Percentiles rank a stretch among this genome's conserved stretches.
Evolutionary conservation across 2,888 invertebrate species (phyloP).

Genomic region (Troides oblongomaculatus): DNA sequence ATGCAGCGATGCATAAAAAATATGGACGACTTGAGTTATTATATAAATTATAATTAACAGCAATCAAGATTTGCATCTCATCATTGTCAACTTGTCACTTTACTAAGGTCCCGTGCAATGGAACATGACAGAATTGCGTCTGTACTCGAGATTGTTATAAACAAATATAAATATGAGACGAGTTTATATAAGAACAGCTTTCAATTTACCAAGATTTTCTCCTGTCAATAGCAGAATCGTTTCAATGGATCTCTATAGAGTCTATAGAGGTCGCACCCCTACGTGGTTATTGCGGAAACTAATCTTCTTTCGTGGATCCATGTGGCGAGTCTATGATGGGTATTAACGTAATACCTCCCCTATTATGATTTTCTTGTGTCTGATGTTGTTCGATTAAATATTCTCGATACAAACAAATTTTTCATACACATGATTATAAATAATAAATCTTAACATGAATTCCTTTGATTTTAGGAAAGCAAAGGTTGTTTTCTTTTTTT

Average conservation of each 20-base stretch:
- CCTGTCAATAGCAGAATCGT: slow-evolving; percentile 30
- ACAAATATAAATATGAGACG: slow-evolving; percentile 15
- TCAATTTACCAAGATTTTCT: slow-evolving; percentile 25
- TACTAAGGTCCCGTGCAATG: slow-evolving; percentile 9
- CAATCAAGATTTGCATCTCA: slow-evolving; percentile 7
- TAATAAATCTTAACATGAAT: neutral
- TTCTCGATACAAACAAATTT: slow-evolving; percentile 14
- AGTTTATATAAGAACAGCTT: slow-evolving; percentile 9
- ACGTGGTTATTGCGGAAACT: slow-evolving; percentile 47
- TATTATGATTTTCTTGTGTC: slow-evolving; percentile 44
- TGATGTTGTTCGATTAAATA: slow-evolving; percentile 28
- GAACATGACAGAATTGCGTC: slow-evolving; percentile 24
- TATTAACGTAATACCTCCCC: slow-evolving; percentile 64
- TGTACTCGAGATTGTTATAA: slow-evolving; percentile 17
- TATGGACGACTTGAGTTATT: neutral
- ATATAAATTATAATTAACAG: slow-evolving; percentile 14
- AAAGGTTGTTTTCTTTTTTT: neutral
- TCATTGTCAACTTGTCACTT: slow-evolving; percentile 18
- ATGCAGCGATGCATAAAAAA: neutral
- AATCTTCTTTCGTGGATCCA: slow-evolving; percentile 59
- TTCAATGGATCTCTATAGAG: slow-evolving; percentile 23
- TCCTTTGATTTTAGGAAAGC: neutral
- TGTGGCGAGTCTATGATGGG: slow-evolving; percentile 63
- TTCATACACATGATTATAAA: neutral
- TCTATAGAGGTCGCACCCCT: slow-evolving; percentile 29